Evolutionary conservation across 2,797 vertebrate genomes (phyloP), one percentile per base, ranked within the genome.

Genomic region (Balearica regulorum): DNA sequence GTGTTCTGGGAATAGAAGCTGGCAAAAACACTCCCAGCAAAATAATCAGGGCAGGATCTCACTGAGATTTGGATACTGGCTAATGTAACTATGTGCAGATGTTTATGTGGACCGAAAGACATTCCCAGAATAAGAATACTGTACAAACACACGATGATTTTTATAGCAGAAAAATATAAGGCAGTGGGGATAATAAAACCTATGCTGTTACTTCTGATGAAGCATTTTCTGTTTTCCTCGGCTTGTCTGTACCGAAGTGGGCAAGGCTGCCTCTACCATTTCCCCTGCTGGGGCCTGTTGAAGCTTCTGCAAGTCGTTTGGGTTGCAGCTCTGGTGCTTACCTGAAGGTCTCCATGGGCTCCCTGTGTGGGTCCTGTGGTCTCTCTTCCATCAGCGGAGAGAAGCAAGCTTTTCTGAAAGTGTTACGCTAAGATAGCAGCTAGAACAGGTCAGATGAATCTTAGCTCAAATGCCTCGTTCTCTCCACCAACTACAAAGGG

Each of bases 11-110:
- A 96, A 95, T 89, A 96, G 88, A 87, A 93, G 70, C 83, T 97
- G 96, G 96, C 96, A 95, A 97, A 96, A 97, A 96, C 91, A 93
- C 51, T 94, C 87, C 28, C 80, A 75, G 61, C 66, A 90, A 96
- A 93, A 91, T 91, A 93, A 91, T 94, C 86, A 69, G 86, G 82
- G 72, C 76, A 93, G 81, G 78, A 89, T 96, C 90, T 90, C 7
- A 2, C 80, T 93, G 81, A 62, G 93, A 93, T 79, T 96, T 94
- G 96, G 90, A 95, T 65, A 13, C 55, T 73, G 54, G 44, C 87
- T 95, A 87, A 93, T 0, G 1, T 92, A 96, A 96, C 85, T 78
- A 80, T 87, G 55, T 91, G 61, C 94, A 96, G 94, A 96, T 97
- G 96, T 96, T 96, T 95, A 68, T 87, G 95, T 82, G 76, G 79